These are phyloP conservation scores for Calosoma granatense DNA, from an alignment of 1,140 invertebrate genomes.

Conservation along the genomic window DNA sequence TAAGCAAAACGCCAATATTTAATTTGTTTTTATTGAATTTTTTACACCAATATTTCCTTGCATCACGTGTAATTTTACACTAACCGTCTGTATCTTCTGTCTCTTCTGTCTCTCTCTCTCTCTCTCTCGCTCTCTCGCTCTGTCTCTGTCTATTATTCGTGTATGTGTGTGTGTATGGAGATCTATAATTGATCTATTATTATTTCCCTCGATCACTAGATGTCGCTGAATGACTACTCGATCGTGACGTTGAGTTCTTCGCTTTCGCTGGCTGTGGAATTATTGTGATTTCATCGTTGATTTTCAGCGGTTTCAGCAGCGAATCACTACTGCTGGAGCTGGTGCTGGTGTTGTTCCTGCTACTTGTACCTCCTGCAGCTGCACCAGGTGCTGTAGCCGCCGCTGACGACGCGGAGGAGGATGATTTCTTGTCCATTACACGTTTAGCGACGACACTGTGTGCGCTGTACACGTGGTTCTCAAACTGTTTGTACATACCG, in stretches of 20 bases:
- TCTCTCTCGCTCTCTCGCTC: too few relatives aligned
- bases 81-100: too few relatives aligned
- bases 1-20: too few relatives aligned
- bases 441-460: constrained; percentile 77
- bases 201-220: background rate
- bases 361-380: too few relatives aligned
- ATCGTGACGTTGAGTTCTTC: constrained; percentile 13
- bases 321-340: constrained; percentile 47
- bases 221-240: background rate
- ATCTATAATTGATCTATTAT: background rate
- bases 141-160: too few relatives aligned
- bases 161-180: background rate
- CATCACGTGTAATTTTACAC: too few relatives aligned
- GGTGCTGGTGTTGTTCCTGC: too few relatives aligned
- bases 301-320: constrained; percentile 73
- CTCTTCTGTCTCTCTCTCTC: too few relatives aligned
- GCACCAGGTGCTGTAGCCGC: constrained; percentile 38
- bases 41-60: background rate
- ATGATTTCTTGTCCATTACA: constrained; percentile 62
- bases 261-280: constrained; percentile 72
- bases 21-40: background rate
- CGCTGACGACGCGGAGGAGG: constrained; percentile 17
- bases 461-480: constrained; percentile 87
- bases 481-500: constrained; percentile 90
- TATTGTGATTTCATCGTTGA: constrained; percentile 87